Conservation (phyloP, 2,113 vertebrate genomes). For the Erinaceus europaeus region DNA sequence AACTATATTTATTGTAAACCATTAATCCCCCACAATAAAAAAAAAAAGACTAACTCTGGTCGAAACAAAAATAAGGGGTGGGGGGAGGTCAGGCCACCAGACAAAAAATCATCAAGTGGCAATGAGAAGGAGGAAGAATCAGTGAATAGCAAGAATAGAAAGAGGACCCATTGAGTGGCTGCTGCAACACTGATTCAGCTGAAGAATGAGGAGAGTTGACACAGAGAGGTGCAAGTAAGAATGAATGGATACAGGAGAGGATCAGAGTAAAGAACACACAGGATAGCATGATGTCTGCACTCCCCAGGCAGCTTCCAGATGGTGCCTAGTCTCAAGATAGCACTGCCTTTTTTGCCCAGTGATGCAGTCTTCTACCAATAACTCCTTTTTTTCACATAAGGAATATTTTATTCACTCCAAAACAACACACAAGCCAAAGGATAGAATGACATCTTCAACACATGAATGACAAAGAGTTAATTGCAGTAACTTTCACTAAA, state of each 20-base stretch:
- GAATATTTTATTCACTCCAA: background rate
- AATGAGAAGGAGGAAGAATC: background rate
- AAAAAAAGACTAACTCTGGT: too few relatives aligned
- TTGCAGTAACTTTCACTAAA: background rate
- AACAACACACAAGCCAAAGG: background rate
- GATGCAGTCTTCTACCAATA: background rate
- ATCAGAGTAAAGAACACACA: background rate
- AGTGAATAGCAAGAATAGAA: background rate
- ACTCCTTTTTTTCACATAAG: background rate
- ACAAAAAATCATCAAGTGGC: too few relatives aligned
- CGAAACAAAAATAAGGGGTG: too few relatives aligned
- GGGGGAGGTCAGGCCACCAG: too few relatives aligned
- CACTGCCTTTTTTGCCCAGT: background rate
- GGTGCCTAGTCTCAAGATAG: background rate
- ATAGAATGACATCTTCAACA: too few relatives aligned
- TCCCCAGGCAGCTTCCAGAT: background rate
- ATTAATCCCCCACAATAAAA: too few relatives aligned
- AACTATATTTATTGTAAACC: too few relatives aligned
- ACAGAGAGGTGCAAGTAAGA: background rate
- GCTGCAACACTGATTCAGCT: background rate
- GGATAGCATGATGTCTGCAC: background rate
- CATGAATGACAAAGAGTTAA: background rate
- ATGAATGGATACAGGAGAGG: background rate
- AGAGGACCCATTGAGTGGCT: background rate
- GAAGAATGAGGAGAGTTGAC: background rate